A percentile compares a stretch with the other conserved stretches of the same genome.
phyloP scores from a whole-genome alignment of 2,113 vertebrate species.

The Meles meles region DNA sequence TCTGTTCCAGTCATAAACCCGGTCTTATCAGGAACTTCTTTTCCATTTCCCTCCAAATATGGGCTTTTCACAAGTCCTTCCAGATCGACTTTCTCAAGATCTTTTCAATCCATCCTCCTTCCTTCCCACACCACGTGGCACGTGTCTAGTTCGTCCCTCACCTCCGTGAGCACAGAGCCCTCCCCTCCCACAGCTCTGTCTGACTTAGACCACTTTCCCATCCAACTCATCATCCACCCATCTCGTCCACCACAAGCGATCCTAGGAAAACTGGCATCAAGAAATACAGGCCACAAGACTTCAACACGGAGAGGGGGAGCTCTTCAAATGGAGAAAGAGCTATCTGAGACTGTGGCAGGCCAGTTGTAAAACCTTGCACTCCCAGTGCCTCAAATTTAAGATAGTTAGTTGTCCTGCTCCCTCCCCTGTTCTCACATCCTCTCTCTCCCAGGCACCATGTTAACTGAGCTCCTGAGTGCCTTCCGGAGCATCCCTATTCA shows the following conservation, averaged over 20 bases:
- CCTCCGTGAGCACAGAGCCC: not conserved
- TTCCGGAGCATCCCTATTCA: not conserved
- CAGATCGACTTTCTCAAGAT: not conserved
- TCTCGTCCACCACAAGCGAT: not conserved
- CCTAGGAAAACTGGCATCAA: not conserved
- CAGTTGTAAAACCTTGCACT: not conserved
- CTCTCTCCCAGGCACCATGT: not conserved
- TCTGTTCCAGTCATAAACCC: not conserved
- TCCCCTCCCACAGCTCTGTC: not conserved
- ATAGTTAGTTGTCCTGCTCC: not conserved
- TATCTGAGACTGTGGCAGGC: not conserved
- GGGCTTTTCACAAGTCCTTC: not conserved
- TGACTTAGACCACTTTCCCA: not conserved
- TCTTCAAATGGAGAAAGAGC: not conserved
- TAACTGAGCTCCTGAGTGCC: not conserved
- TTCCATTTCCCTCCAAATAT: not conserved
- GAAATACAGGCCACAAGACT: not conserved
- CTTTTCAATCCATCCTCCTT: not conserved
- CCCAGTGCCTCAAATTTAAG: not conserved
- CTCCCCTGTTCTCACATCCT: not conserved
- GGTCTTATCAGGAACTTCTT: not conserved
- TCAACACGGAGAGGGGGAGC: not conserved
- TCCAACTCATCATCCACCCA: not conserved
- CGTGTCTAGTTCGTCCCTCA: not conserved
- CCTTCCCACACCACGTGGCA: not conserved